phyloP scores from a whole-genome alignment of 2,888 invertebrate species.

The Byasa hedistus region DNA sequence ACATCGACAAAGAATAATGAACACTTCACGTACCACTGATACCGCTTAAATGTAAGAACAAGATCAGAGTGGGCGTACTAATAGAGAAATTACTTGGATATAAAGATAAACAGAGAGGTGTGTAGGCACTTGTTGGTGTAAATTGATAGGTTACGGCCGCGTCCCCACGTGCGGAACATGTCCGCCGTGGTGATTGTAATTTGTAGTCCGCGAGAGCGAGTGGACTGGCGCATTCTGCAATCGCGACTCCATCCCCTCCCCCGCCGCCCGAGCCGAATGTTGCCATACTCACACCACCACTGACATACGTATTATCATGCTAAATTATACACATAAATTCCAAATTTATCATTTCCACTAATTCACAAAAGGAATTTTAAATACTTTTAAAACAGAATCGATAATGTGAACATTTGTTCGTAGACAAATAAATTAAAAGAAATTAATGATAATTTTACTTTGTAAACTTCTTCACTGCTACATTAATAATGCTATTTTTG shows the following conservation, averaged over 20 bases:
- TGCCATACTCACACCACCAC: neutral
- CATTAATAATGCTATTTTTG: too few species aligned
- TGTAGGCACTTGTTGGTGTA: constrained; percentile 59
- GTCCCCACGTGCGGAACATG: constrained; percentile 73
- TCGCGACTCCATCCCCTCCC: constrained; percentile 15
- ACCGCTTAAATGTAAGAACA: constrained; percentile 36
- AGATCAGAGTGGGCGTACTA: constrained; percentile 49
- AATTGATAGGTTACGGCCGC: constrained; percentile 68
- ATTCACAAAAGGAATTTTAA: neutral
- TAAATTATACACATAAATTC: constrained; percentile 2
- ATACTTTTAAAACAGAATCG: constrained; percentile 1
- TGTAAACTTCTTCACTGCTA: too few species aligned
- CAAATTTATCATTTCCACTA: neutral
- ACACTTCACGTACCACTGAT: constrained; percentile 31
- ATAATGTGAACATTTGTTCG: neutral
- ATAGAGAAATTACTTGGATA: constrained; percentile 75
- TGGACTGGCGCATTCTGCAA: constrained; percentile 54
- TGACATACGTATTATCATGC: neutral
- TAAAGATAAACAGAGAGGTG: constrained; percentile 61
- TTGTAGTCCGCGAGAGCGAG: constrained; percentile 70
- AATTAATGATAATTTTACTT: too few species aligned
- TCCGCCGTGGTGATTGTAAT: constrained; percentile 77
- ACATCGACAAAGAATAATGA: constrained; percentile 34
- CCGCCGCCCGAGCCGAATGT: constrained; percentile 1
- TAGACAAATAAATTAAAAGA: neutral